Evolutionary conservation across 2,113 vertebrate species (phyloP).

Genomic region (Oreochromis niloticus): DNA sequence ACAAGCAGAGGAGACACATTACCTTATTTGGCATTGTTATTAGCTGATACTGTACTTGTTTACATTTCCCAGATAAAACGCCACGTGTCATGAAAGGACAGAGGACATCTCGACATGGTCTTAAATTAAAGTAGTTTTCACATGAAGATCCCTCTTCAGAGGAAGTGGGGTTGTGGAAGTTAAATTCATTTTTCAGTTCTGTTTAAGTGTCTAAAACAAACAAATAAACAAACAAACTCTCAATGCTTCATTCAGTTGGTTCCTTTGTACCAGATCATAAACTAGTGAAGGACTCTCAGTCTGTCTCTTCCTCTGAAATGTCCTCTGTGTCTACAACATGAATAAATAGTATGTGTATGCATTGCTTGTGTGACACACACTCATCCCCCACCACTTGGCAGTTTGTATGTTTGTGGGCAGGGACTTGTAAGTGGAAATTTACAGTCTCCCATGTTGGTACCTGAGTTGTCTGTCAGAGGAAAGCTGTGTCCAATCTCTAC

Average conservation of each 20-base stretch:
- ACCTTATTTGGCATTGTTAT: conserved; percentile 66
- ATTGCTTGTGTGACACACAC: background rate
- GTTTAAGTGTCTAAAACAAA: background rate
- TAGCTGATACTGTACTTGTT: conserved; percentile 41
- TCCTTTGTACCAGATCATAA: background rate
- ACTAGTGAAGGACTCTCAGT: background rate
- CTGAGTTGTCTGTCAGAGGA: conserved; percentile 53
- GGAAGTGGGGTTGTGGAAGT: background rate
- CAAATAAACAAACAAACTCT: background rate
- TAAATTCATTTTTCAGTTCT: background rate
- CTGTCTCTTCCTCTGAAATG: conserved; percentile 20
- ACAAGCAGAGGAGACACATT: conserved; percentile 14
- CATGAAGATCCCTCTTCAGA: background rate
- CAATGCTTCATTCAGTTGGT: background rate
- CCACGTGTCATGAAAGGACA: conserved; percentile 3
- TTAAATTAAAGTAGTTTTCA: background rate
- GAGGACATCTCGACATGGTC: background rate
- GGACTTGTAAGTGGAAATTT: conserved; percentile 71
- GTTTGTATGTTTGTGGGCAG: conserved; percentile 32
- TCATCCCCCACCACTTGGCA: background rate
- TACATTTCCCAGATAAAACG: conserved; percentile 55
- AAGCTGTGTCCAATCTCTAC: conserved; percentile 58
- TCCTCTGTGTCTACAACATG: conserved; percentile 31
- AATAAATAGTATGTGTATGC: conserved; percentile 29
- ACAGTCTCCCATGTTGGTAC: conserved; percentile 64